These are phyloP conservation scores for Sarotherodon lohbergeri DNA, from an alignment of 2,113 vertebrate genomes.

Conservation along the genomic window DNA sequence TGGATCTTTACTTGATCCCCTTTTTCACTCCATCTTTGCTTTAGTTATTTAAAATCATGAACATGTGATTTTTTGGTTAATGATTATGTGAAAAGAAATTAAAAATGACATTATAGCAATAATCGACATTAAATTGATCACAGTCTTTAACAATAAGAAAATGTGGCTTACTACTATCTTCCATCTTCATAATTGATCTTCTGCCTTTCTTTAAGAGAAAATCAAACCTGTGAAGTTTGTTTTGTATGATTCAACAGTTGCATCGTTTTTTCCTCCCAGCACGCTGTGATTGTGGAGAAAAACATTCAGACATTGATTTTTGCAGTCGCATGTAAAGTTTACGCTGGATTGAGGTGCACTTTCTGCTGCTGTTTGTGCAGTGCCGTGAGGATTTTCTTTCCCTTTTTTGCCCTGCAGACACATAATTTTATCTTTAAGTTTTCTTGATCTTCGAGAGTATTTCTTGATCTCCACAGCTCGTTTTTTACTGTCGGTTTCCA, in stretches of 20 bases:
- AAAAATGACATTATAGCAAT: not conserved
- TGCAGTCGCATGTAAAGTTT: not conserved
- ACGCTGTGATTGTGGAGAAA: fast-evolving
- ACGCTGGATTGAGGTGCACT: not conserved
- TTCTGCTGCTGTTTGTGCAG: not conserved
- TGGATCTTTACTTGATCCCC: not conserved
- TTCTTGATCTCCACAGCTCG: not conserved
- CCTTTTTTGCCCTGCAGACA: not conserved
- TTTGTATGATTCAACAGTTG: not conserved
- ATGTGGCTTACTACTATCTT: not conserved
- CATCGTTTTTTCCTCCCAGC: not conserved
- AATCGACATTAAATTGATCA: not conserved
- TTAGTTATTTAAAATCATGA: not conserved
- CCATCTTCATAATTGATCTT: not conserved
- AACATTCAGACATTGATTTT: not conserved
- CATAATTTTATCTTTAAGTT: not conserved
- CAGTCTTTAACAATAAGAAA: not conserved
- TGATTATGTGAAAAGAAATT: not conserved
- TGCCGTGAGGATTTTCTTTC: not conserved
- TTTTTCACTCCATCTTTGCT: not conserved
- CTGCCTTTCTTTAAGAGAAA: not conserved
- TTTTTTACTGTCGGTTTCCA: not conserved
- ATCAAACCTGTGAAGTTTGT: not conserved
- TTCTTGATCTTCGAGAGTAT: not conserved
- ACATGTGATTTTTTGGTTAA: not conserved